Evolutionary conservation across 2,888 invertebrate species (phyloP).

Genomic region (Acrobasis consociella): DNA sequence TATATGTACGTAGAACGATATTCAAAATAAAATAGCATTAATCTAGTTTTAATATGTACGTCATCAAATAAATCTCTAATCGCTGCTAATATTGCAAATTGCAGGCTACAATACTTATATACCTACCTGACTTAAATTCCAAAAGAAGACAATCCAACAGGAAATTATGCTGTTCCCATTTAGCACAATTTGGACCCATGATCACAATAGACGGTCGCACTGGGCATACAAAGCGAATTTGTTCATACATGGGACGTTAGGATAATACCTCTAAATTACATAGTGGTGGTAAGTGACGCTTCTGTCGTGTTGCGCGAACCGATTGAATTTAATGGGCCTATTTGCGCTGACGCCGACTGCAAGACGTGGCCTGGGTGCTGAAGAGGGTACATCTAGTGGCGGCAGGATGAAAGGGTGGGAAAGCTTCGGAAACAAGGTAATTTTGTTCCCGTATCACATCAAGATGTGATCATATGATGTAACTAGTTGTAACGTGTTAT

Average conservation of each 20-base stretch:
- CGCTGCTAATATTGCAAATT: too few relatives aligned
- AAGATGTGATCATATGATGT: background rate
- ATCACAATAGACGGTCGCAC: constrained; percentile 42
- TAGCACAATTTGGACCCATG: constrained; percentile 29
- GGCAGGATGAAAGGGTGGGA: constrained; percentile 39
- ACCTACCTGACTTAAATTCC: background rate
- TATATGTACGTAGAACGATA: too few relatives aligned
- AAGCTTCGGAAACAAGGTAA: constrained; percentile 12
- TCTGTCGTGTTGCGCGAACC: constrained; percentile 56
- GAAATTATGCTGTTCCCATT: constrained; percentile 1
- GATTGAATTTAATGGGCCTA: constrained; percentile 76
- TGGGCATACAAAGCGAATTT: constrained; percentile 55
- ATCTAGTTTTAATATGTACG: too few relatives aligned
- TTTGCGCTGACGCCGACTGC: constrained; percentile 60
- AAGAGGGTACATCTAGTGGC: constrained; percentile 48
- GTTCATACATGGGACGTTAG: constrained; percentile 39
- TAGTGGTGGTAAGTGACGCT: constrained; percentile 63
- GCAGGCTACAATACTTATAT: too few relatives aligned
- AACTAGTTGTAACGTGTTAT: background rate
- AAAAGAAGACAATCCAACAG: background rate
- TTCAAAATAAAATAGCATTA: too few relatives aligned
- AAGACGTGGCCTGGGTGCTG: constrained; percentile 57
- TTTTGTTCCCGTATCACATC: background rate
- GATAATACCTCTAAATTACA: constrained; percentile 74
- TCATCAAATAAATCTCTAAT: too few relatives aligned